Conservation (phyloP, 2,888 invertebrate species). For the Conchocele bisecta region DNA sequence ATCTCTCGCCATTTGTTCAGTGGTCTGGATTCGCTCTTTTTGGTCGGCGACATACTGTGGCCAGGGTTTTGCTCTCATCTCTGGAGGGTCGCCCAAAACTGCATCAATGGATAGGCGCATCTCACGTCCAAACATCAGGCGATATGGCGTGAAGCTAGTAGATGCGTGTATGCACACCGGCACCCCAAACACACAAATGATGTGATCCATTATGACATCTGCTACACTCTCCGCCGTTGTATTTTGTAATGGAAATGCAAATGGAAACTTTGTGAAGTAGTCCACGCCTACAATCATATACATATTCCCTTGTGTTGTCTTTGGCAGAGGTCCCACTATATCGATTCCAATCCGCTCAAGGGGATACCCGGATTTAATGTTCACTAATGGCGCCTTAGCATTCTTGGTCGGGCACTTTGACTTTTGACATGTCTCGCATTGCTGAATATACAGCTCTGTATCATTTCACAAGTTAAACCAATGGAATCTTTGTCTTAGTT, state of each 20-base stretch:
- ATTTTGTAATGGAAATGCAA: neutral
- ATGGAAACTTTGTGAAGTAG: constrained; percentile 10
- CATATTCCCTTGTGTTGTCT: neutral
- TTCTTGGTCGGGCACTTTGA: neutral
- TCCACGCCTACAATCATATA: constrained; percentile 4
- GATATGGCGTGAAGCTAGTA: constrained; percentile 1
- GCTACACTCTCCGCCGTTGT: constrained; percentile 6
- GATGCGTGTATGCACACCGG: neutral
- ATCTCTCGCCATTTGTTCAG: neutral
- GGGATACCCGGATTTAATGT: neutral
- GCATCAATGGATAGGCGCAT: constrained; percentile 6
- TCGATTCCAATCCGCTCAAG: constrained; percentile 9
- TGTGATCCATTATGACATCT: neutral
- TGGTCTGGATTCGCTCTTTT: neutral
- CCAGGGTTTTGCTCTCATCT: neutral
- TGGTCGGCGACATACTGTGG: neutral
- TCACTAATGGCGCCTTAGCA: neutral
- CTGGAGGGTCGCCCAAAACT: neutral
- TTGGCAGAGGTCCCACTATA: constrained; percentile 3
- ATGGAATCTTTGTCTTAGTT: constrained; percentile 1
- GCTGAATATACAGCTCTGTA: constrained; percentile 1
- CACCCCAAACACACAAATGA: constrained; percentile 9
- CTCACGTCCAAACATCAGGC: constrained; percentile 1
- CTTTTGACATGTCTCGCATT: neutral
- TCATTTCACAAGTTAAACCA: constrained; percentile 9